Base-by-base conservation (phyloP, 2,797 vertebrate species). In the Craterocephalus amniculus region DNA sequence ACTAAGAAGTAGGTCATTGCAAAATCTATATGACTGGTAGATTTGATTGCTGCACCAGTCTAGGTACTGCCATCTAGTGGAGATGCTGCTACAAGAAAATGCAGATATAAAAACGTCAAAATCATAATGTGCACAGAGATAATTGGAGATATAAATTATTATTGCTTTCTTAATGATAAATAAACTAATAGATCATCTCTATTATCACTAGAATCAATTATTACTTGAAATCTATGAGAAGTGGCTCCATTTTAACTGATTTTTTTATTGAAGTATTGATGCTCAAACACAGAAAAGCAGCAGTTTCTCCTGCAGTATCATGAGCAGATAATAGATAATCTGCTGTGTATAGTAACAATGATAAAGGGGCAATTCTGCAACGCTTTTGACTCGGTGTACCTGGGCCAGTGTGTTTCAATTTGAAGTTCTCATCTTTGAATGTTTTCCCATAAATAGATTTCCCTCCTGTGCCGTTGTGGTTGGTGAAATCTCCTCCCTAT, bases 371-470 rank as follows among this genome's bases (percentile, higher is more conserved):
- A 29, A 38, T 14, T 6, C 27, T 7, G 55, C 36, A 57, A 43
- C 56, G 36, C n/a, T 24, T 57, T 8, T 31, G 9, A 14, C 7
- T n/a, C n/a, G 9, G 18, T 27, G 9, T 83, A 98, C 97, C 97
- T 82, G 97, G 94, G 74, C 94, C 95, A 1, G 91, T 90, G 1
- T 98, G 97, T 87, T 97, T 97, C 67, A 99, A 90, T 36, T 89
- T 90, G 79, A 99, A 99, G 91, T 99, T 99, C 89, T 99, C 97
- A 74, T 99, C 97, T 20, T 90, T 92, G 83, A 99, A 99, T 26
- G 94, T 95, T 63, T 95, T 95, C 58, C 98, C 97, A 0, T 96
- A 99, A 86, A 99, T 98, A 20, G 97, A 99, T 86, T 97, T 99
- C 34, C 98, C 98, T 62, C 97, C 97, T 0, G 97, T 99, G 76